phyloP scores from a whole-genome alignment of 2,797 vertebrate species.

The Acrossocheilus fasciatus region DNA sequence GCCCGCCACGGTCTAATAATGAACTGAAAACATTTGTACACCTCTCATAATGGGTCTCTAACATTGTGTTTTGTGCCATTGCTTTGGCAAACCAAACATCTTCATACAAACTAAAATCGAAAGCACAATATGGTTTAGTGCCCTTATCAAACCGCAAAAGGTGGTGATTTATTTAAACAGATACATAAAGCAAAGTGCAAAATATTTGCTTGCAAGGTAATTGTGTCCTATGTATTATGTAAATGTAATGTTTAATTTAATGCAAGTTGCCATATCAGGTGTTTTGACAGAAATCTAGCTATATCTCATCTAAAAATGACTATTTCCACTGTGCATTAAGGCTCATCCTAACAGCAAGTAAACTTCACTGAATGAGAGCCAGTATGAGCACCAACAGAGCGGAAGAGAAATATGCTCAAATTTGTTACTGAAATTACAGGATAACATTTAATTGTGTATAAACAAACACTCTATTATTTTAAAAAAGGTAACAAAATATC shows the following conservation, averaged over 20 bases:
- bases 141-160: background rate
- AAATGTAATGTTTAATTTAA: background rate
- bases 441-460: background rate
- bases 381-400: background rate
- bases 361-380: background rate
- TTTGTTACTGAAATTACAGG: background rate
- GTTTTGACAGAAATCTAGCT: background rate
- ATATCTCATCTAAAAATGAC: background rate
- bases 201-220: background rate
- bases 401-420: background rate
- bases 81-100: background rate
- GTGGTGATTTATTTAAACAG: background rate
- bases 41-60: background rate
- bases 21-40: background rate
- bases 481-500: background rate
- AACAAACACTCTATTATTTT: background rate
- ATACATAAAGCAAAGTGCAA: background rate
- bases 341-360: too few relatives aligned
- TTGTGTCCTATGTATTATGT: background rate
- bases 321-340: too few relatives aligned
- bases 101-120: background rate
- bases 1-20: background rate
- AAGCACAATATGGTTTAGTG: background rate
- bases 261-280: background rate
- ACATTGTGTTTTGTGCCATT: background rate